These are phyloP conservation scores for Colinus virginianus DNA, from an alignment of 2,113 vertebrate genomes.

Conservation along the genomic window DNA sequence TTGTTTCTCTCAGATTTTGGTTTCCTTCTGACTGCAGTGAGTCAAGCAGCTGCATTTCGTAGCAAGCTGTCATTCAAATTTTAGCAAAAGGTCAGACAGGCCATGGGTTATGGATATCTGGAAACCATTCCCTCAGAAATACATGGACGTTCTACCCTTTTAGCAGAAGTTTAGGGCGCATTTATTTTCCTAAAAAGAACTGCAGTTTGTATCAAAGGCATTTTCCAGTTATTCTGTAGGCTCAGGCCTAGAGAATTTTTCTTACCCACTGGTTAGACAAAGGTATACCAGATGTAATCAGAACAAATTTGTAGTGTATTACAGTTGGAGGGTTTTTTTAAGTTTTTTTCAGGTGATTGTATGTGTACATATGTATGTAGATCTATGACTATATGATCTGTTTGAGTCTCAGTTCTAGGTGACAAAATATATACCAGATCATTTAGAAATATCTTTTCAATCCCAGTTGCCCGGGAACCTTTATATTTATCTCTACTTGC, in stretches of 20 bases:
- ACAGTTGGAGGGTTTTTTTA: not conserved
- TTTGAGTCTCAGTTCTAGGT: not conserved
- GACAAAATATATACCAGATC: not conserved
- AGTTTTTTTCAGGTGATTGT: not conserved
- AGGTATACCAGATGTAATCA: not conserved
- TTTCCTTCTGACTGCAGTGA: not conserved
- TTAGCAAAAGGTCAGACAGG: not conserved
- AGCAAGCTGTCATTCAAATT: not conserved
- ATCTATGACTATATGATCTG: not conserved
- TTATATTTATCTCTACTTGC: not conserved
- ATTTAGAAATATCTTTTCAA: not conserved
- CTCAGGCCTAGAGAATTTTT: not conserved
- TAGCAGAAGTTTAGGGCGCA: not conserved
- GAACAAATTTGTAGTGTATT: not conserved
- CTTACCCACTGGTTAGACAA: not conserved
- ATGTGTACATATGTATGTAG: not conserved
- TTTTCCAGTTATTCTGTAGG: not conserved
- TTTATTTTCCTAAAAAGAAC: conserved; percentile 10
- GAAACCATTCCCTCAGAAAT: conserved; percentile 2
- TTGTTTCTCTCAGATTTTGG: not conserved
- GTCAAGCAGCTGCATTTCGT: not conserved
- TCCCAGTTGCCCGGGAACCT: conserved; percentile 47
- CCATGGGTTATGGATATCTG: not conserved
- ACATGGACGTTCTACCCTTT: not conserved
- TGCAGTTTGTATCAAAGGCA: not conserved